Base-by-base conservation (phyloP, 2,113 vertebrate genomes). In the Pterocles gutturalis region DNA sequence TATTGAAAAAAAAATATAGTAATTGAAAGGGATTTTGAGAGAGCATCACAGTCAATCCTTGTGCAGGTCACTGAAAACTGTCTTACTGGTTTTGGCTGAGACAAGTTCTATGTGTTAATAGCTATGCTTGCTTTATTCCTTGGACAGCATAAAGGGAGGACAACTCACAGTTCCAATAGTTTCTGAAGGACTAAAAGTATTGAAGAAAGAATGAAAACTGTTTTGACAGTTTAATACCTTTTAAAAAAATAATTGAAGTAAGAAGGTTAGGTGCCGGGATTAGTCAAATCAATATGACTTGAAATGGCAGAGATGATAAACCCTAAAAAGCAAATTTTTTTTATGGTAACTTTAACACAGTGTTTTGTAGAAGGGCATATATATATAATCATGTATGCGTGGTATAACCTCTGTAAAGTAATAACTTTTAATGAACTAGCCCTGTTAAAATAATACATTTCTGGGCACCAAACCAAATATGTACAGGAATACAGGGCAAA, bases 361-460 rank as follows among this genome's bases (percentile, higher is more conserved):
- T 43, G n/a, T 70, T 92, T 76, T 38, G 1, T 67, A 54, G 92
- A 89, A 93, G 86, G 92, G 54, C 86, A 91, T 79, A 79, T 43
- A 46, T 46, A 45, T 87, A 61, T 83, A 92, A 90, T 95, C 96
- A 92, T 12, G 77, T 94, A 97, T 95, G 90, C 73, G 0, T 79
- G 73, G 69, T 84, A 76, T 86, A 79, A 85, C 48, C 53, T 38
- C 69, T 91, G 53, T 91, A 92, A 96, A 94, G 94, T 90, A 96
- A 97, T 97, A 95, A 94, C 77, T 92, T 97, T 79, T 93, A 95
- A 95, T 95, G 90, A 96, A 97, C 61, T 93, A 91, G 41, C 83
- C 89, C 86, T 95, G 96, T 95, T 97, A 97, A 97, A 97, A 97
- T 96, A 94, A 96, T 96, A 96, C 90, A 67, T 93, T 95, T 97